A percentile compares a stretch with the other conserved stretches of the same genome.
Conservation (phyloP, 1,140 invertebrate species). For the Panagrolaimus sp. region DNA sequence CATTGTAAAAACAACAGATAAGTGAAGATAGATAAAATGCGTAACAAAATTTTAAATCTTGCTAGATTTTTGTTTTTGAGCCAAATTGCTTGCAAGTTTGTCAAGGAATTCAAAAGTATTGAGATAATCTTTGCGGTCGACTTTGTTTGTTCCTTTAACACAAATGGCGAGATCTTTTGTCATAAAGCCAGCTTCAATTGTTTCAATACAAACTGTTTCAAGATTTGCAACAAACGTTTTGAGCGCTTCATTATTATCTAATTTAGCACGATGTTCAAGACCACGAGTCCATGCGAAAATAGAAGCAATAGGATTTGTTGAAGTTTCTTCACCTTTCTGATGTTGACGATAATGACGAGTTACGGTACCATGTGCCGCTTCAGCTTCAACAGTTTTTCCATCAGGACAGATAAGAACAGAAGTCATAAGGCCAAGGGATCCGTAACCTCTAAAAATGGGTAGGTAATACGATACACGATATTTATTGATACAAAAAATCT, state of each 20-base stretch:
- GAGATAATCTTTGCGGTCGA: constrained; percentile 78
- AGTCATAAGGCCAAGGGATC: constrained; percentile 87
- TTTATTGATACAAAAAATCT: no score
- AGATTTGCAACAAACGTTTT: constrained; percentile 59
- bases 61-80: constrained; percentile 62
- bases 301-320: constrained; percentile 92
- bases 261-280: constrained; percentile 79
- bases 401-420: constrained; percentile 87
- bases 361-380: constrained; percentile 93
- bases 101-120: constrained; percentile 97
- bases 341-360: constrained; percentile 85
- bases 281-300: constrained; percentile 96
- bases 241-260: constrained; percentile 79
- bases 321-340: constrained; percentile 91
- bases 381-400: constrained; percentile 89
- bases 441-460: constrained; percentile 60
- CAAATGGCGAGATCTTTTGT: constrained; percentile 97
- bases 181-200: constrained; percentile 85
- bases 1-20: neutral
- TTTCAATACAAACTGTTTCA: constrained; percentile 79
- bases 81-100: constrained; percentile 86
- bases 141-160: constrained; percentile 73
- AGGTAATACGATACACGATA: no score
- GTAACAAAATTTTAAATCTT: neutral
- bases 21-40: neutral